Conservation (phyloP, 2,888 invertebrate species). For the Gastracanthus pulcherrimus region DNA sequence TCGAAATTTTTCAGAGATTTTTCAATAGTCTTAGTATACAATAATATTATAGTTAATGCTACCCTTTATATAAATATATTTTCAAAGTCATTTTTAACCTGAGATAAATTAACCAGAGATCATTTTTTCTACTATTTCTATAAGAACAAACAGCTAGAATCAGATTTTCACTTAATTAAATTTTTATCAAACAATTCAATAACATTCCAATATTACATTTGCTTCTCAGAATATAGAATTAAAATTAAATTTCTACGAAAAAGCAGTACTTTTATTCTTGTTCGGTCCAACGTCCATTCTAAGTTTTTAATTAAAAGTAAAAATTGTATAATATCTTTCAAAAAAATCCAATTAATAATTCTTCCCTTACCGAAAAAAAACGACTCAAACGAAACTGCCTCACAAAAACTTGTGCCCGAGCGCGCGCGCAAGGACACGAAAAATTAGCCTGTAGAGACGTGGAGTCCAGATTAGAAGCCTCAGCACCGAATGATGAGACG, state of each 20-base stretch:
- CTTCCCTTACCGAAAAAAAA: not conserved
- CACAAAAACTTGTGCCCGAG: not conserved
- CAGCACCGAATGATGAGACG: not conserved
- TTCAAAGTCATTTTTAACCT: too few species aligned
- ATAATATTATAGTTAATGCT: too few species aligned
- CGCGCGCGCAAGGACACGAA: constrained; percentile 15
- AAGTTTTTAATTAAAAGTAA: not conserved
- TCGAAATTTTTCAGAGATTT: too few species aligned
- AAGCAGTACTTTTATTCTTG: not conserved
- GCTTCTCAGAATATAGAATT: too few species aligned
- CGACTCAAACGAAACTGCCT: not conserved
- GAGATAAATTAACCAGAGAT: too few species aligned
- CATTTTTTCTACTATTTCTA: too few species aligned
- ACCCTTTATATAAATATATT: too few species aligned
- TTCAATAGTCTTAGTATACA: too few species aligned
- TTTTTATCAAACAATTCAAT: too few species aligned
- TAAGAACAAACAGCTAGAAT: too few species aligned
- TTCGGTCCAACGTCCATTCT: not conserved
- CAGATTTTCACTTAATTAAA: too few species aligned
- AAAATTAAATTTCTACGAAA: not conserved
- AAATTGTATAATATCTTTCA: not conserved
- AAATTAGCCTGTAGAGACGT: constrained; percentile 46
- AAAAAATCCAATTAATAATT: not conserved
- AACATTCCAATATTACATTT: too few species aligned
- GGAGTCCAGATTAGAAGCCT: constrained; percentile 13